Evolutionary conservation across 1,140 invertebrate species (phyloP).

Genomic region (Oscheius sp.): DNA sequence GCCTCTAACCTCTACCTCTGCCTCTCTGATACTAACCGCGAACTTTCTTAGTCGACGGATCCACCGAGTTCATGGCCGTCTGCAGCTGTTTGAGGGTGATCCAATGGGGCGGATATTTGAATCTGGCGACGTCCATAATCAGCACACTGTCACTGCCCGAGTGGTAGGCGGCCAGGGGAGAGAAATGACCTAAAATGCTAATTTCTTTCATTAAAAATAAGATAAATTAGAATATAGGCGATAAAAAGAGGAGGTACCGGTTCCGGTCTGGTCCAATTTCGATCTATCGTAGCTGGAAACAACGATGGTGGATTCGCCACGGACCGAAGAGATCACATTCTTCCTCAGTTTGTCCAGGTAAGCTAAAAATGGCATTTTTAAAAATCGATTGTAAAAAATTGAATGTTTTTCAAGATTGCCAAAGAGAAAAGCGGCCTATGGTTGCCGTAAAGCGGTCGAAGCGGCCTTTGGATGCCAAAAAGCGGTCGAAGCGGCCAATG

Average conservation of each 20-base stretch:
- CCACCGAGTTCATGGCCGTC: conserved; percentile 59
- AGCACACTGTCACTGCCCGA: conserved; percentile 58
- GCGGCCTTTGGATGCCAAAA: too few relatives aligned
- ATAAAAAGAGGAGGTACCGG: conserved; percentile 37
- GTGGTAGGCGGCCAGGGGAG: conserved; percentile 62
- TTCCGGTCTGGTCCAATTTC: conserved; percentile 57
- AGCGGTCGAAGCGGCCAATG: too few relatives aligned
- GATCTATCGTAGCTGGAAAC: conserved; percentile 60
- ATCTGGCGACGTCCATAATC: conserved; percentile 62
- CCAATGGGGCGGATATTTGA: conserved; percentile 64
- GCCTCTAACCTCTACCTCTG: too few relatives aligned
- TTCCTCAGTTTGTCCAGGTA: conserved; percentile 28
- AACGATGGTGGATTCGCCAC: conserved; percentile 46
- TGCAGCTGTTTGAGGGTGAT: conserved; percentile 54
- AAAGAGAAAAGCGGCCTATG: too few relatives aligned
- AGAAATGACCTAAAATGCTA: conserved; percentile 57
- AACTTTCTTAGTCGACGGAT: conserved; percentile 52
- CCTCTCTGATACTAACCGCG: conserved; percentile 15
- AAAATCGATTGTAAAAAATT: too few relatives aligned
- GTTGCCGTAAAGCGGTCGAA: too few relatives aligned
- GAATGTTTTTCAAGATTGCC: too few relatives aligned
- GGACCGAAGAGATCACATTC: conserved; percentile 32
- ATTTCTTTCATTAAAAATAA: too few relatives aligned
- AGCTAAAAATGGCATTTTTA: too few relatives aligned
- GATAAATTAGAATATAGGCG: too few relatives aligned